Conservation (phyloP, 2,797 vertebrate genomes). For the Fundulus diaphanus region DNA sequence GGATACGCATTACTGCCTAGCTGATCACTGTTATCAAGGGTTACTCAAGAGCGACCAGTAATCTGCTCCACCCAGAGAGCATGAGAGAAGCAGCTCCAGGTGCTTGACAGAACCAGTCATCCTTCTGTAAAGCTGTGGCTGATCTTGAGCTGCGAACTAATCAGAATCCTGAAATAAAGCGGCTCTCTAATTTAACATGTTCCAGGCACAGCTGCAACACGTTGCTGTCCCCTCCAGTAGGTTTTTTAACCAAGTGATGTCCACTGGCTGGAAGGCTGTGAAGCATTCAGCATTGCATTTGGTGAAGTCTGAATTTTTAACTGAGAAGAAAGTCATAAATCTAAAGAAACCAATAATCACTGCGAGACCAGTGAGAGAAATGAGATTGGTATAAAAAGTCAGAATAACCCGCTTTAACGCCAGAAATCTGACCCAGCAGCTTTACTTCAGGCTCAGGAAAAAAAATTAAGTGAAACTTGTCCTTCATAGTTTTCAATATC, state of each 20-base stretch:
- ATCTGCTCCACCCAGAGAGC: constrained; percentile 22
- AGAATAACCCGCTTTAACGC: neutral
- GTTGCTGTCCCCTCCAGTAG: neutral
- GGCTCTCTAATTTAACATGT: neutral
- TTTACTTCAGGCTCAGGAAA: neutral
- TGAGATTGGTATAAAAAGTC: neutral
- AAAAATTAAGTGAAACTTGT: no score
- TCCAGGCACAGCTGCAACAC: neutral
- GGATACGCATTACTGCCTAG: constrained; percentile 2
- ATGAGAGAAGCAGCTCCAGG: neutral
- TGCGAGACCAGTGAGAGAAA: neutral
- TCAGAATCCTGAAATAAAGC: neutral
- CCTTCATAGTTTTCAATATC: no score
- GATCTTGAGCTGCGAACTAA: neutral
- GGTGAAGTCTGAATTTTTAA: neutral
- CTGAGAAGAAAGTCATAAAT: neutral
- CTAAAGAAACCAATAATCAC: neutral
- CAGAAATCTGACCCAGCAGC: neutral
- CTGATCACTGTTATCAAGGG: neutral
- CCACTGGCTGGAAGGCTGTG: neutral
- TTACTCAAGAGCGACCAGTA: constrained; percentile 3
- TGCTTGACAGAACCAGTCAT: constrained; percentile 7
- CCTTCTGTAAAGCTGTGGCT: neutral
- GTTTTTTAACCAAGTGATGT: no score
- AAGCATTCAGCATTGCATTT: neutral